Evolutionary conservation across 1,140 invertebrate species (phyloP).

Genomic region (Heliconius hewitsoni): DNA sequence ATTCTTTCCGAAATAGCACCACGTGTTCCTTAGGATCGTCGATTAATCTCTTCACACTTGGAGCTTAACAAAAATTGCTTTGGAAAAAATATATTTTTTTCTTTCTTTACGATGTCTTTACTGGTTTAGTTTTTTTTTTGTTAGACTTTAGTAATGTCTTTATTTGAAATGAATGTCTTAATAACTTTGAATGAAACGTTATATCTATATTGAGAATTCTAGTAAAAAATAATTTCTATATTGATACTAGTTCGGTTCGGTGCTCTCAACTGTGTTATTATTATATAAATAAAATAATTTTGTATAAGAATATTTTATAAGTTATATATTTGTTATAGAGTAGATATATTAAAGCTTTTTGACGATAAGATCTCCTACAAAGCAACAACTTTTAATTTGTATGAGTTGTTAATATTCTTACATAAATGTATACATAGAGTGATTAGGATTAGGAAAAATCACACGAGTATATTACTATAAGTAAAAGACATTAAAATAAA

Average conservation of each 20-base stretch:
- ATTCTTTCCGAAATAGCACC: conserved; percentile 76
- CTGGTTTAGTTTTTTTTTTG: background rate
- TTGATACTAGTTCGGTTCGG: too few species aligned
- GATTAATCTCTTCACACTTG: conserved; percentile 77
- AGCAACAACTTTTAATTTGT: too few species aligned
- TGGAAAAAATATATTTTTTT: conserved; percentile 43
- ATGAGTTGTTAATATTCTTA: too few species aligned
- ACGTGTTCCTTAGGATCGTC: conserved; percentile 57
- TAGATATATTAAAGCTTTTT: too few species aligned
- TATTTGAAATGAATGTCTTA: background rate
- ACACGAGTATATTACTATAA: too few species aligned
- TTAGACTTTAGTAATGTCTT: background rate
- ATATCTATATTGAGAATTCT: background rate
- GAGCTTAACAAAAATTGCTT: conserved; percentile 51
- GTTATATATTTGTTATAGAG: background rate
- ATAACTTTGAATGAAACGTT: background rate
- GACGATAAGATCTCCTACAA: too few species aligned
- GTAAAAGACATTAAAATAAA: too few species aligned
- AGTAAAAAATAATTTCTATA: too few species aligned
- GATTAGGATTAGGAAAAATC: too few species aligned
- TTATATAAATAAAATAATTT: background rate
- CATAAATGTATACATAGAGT: too few species aligned
- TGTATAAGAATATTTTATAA: background rate
- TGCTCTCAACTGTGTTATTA: too few species aligned
- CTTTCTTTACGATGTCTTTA: conserved; percentile 36